Conservation (phyloP, 2,888 invertebrate species). For the Melieria picta region DNA sequence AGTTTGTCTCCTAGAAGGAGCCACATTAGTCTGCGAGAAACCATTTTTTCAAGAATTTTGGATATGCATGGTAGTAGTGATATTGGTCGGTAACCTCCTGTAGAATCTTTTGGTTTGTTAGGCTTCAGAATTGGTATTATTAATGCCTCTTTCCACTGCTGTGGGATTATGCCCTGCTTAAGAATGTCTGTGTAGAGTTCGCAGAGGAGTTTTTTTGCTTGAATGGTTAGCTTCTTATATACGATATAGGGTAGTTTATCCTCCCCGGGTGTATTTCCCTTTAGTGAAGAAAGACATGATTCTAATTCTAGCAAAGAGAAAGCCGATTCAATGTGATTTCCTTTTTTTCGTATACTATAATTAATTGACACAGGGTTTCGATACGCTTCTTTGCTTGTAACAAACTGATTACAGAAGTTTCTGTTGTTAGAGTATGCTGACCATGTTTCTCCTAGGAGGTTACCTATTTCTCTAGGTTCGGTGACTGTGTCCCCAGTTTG, state of each 20-base stretch:
- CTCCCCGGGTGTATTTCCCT: constrained; percentile 15
- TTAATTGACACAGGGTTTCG: too few relatives aligned
- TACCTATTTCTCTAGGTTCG: too few relatives aligned
- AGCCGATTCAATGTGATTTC: too few relatives aligned
- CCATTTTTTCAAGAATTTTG: constrained; percentile 29
- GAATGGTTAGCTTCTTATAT: constrained; percentile 2
- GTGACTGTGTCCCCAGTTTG: too few relatives aligned
- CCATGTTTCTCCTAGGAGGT: too few relatives aligned
- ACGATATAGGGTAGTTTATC: constrained; percentile 19
- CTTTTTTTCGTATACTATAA: too few relatives aligned
- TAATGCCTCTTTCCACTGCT: constrained; percentile 18
- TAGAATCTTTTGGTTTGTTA: constrained; percentile 3
- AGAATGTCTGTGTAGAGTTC: constrained; percentile 21
- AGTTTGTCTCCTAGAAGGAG: constrained; percentile 24
- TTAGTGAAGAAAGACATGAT: neutral
- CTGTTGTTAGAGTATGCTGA: too few relatives aligned
- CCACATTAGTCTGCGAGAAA: constrained; percentile 49
- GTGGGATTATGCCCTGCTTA: constrained; percentile 16
- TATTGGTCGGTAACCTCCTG: constrained; percentile 18
- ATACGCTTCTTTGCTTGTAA: too few relatives aligned
- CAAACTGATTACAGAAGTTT: too few relatives aligned
- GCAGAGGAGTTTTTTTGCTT: neutral
- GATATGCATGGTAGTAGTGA: constrained; percentile 19
- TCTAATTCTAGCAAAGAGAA: too few relatives aligned
- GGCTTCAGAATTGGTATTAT: constrained; percentile 20